Evolutionary conservation across 1,140 invertebrate species (phyloP).

Genomic region (Cherax quadricarinatus): DNA sequence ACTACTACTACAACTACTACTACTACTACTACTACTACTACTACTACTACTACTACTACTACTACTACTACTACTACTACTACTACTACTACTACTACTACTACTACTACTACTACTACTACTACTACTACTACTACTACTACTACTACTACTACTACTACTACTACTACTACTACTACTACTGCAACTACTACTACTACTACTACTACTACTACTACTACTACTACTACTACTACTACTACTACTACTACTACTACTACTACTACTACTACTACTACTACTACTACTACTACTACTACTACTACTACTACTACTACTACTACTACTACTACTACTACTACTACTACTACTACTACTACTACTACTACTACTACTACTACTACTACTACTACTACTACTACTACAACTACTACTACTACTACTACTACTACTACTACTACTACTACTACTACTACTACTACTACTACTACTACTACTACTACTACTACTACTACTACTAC

Average conservation of each 20-base stretch:
- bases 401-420: not conserved
- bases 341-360: not conserved
- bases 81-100: conserved; percentile 4
- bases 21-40: conserved; percentile 4
- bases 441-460: not conserved
- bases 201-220: conserved; percentile 4
- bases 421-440: not conserved
- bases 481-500: conserved; percentile 4
- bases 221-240: conserved; percentile 4
- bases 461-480: conserved; percentile 4
- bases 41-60: conserved; percentile 4
- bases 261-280: conserved; percentile 4
- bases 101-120: not conserved
- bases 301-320: not conserved
- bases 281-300: not conserved
- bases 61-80: not conserved
- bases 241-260: conserved; percentile 1
- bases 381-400: not conserved
- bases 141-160: conserved; percentile 4
- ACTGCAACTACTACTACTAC: not conserved
- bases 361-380: not conserved
- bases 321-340: not conserved
- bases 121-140: not conserved
- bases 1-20: not conserved
- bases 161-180: conserved; percentile 1